These are phyloP conservation scores for Nematostella vectensis DNA, from an alignment of 92 coral and sea anemone genomes.

Conservation along the genomic window DNA sequence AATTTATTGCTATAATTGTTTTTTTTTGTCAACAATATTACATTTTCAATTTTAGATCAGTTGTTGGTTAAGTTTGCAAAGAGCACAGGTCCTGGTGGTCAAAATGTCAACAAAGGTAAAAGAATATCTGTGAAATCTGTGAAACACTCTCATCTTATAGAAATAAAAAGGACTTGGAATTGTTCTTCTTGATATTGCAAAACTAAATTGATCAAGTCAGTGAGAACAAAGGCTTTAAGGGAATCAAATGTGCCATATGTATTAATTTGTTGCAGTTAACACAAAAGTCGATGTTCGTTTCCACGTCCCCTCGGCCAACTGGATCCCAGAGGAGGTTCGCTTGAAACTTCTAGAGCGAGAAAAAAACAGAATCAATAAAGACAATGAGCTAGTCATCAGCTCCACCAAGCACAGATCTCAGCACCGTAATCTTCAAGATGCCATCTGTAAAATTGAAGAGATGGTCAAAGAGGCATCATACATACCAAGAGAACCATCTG, in stretches of 20 bases:
- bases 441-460: conserved; percentile 40
- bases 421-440: conserved; percentile 80
- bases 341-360: conserved; percentile 60
- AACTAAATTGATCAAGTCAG: too few relatives aligned
- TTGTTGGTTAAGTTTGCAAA: conserved; percentile 80
- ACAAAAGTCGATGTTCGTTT: conserved; percentile 95
- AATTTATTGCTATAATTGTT: not conserved
- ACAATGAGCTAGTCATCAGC: conserved; percentile 67
- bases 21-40: not conserved
- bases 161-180: too few relatives aligned
- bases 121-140: not conserved
- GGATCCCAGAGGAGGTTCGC: conserved; percentile 76
- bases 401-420: conserved; percentile 78
- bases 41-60: conserved; percentile 25
- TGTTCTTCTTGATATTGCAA: too few relatives aligned
- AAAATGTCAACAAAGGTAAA: conserved; percentile 94
- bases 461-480: conserved; percentile 68
- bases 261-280: conserved; percentile 44
- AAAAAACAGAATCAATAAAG: conserved; percentile 66
- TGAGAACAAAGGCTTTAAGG: too few relatives aligned
- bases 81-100: conserved; percentile 99
- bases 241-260: too few relatives aligned
- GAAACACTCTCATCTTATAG: not conserved
- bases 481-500: conserved; percentile 62
- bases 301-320: conserved; percentile 72